Evolutionary conservation across 2,113 vertebrate genomes (phyloP), one percentile per base, ranked within the genome.

Genomic region (Urocitellus parryii): DNA sequence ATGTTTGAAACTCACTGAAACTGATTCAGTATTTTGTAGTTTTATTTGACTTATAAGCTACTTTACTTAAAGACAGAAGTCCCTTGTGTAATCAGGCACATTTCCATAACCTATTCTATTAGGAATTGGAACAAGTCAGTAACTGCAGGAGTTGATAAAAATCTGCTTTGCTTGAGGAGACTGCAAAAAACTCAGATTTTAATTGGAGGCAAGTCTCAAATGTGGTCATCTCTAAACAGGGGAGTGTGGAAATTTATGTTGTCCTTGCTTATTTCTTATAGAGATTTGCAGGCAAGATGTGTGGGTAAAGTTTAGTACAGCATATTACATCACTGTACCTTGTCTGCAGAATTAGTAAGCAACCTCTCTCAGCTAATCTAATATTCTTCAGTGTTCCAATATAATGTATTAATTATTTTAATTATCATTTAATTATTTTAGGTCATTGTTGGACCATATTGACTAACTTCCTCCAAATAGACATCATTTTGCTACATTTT

Each of bases 221-320:
- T 67, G 45, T 22, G 53, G 2, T 0, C 3, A 68, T 95, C 81
- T 84, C 65, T 92, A 93, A 90, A 83, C 13, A 0, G 0, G 45
- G 14, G 16, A 94, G 32, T 22, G 84, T 17, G 81, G 91, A 97
- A 34, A 58, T 95, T 91, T 81, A 4, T 48, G 48, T 58, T 90
- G 53, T 34, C 96, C 61, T 95, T 96, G 92, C 7, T 90, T 97
- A 95, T 74, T 95, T 95, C 82, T 70, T 73, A 45, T 29, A 76
- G 70, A 63, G 39, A 95, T 97, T 97, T 97, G 1, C 77, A 92
- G 51, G 17, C 70, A 91, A 93, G 89, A 11, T 81, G 20, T 51
- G 63, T 88, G 22, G 18, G 89, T 97, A 97, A 77, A 77, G 96
- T 97, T 79, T 96, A 94, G 90, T 92, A 91, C 92, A 96, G 94